A percentile compares a stretch with the other conserved stretches of the same genome.
Evolutionary conservation across 2,797 vertebrate genomes (phyloP).

Genomic region (Clarias platycephalus): DNA sequence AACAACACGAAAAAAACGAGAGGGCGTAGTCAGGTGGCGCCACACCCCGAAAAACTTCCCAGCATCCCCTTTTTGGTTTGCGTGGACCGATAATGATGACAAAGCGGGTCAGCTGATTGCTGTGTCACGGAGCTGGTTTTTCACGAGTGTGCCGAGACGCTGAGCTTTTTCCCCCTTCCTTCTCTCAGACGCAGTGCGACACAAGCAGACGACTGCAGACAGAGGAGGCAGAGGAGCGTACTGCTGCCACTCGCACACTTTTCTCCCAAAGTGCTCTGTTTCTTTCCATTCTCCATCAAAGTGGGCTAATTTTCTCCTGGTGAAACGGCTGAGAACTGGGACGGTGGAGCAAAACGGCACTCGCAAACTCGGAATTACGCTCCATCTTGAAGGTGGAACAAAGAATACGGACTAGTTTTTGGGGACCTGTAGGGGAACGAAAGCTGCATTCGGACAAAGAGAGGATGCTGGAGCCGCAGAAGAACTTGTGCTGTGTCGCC

Average conservation of each 20-base stretch:
- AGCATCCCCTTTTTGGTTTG: conserved; percentile 52
- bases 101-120: conserved; percentile 83
- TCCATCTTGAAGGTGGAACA: conserved; percentile 26
- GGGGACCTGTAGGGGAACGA: conserved; percentile 13
- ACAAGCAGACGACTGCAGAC: conserved; percentile 72
- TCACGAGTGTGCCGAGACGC: conserved; percentile 52
- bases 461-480: conserved; percentile 18
- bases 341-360: conserved; percentile 6
- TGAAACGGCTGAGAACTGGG: conserved; percentile 19
- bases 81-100: conserved; percentile 77
- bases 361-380: conserved; percentile 50
- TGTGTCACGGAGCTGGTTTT: conserved; percentile 77
- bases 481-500: not conserved
- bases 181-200: conserved; percentile 77
- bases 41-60: conserved; percentile 51
- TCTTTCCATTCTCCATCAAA: conserved; percentile 8
- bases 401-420: conserved; percentile 28
- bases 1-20: conserved; percentile 19
- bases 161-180: conserved; percentile 56
- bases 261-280: conserved; percentile 36
- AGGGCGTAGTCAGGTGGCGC: conserved; percentile 37
- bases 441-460: conserved; percentile 15
- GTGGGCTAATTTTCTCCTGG: conserved; percentile 29
- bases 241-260: conserved; percentile 57
- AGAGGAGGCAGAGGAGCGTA: conserved; percentile 54